Evolutionary conservation across 2,797 vertebrate species (phyloP).

Genomic region (Aulostomus chinensis): DNA sequence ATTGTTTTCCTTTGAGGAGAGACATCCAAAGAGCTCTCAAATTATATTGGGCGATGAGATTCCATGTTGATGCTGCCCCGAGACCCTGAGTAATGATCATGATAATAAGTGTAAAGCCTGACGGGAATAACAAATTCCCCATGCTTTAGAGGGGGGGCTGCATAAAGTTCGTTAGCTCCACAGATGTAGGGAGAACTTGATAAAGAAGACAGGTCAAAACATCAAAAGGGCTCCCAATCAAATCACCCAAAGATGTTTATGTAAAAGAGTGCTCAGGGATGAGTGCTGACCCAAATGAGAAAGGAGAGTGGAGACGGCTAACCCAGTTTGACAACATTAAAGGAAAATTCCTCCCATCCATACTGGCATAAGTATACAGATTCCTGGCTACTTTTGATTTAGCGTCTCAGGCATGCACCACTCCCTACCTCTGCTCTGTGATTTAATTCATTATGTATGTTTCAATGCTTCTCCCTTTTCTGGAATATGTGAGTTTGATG

Average conservation of each 20-base stretch:
- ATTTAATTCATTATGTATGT: conserved; percentile 77
- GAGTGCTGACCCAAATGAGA: conserved; percentile 66
- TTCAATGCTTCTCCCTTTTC: conserved; percentile 60
- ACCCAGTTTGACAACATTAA: conserved; percentile 59
- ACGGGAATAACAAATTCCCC: conserved; percentile 60
- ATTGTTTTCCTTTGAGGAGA: conserved; percentile 67
- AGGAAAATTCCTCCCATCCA: conserved; percentile 46
- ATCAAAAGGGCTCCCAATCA: conserved; percentile 71
- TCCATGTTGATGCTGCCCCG: conserved; percentile 63
- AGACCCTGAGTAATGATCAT: conserved; percentile 69
- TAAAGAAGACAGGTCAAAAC: conserved; percentile 71
- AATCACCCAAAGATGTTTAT: conserved; percentile 66
- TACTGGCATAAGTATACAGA: conserved; percentile 41
- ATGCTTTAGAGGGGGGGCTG: conserved; percentile 47
- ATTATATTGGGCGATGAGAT: conserved; percentile 58
- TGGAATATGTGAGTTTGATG: conserved; percentile 63
- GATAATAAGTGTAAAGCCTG: conserved; percentile 58
- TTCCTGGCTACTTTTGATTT: conserved; percentile 56
- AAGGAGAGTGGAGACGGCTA: conserved; percentile 40
- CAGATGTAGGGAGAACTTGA: conserved; percentile 59
- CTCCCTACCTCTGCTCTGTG: conserved; percentile 43
- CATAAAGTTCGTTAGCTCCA: conserved; percentile 58
- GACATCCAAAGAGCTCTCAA: conserved; percentile 65
- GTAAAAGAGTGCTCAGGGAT: conserved; percentile 59
- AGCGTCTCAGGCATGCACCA: conserved; percentile 27